A percentile compares a stretch with the other conserved stretches of the same genome.
These are phyloP conservation scores for Sebastes minor DNA, from an alignment of 2,797 vertebrate species.

Conservation along the genomic window DNA sequence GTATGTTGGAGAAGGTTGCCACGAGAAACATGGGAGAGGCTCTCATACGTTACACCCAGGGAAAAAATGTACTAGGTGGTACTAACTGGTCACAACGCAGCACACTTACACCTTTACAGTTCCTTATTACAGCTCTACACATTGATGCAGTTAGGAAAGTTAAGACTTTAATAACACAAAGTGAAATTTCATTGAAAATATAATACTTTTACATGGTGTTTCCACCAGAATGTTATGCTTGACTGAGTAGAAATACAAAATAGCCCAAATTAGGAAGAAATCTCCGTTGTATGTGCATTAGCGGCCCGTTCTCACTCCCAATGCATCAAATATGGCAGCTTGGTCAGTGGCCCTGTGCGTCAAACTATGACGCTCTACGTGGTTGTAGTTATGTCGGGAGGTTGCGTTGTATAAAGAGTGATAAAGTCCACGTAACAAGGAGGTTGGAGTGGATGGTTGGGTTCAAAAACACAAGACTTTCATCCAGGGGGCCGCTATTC, in stretches of 20 bases:
- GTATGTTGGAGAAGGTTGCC: not conserved
- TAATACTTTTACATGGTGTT: not conserved
- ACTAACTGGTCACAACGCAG: not conserved
- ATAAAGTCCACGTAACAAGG: no score
- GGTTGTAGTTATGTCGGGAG: no score
- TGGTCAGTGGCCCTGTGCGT: no score
- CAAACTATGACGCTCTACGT: no score
- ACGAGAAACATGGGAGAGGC: constrained; percentile 9
- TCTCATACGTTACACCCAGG: not conserved
- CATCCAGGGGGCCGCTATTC: no score
- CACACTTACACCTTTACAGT: not conserved
- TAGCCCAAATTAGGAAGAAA: not conserved
- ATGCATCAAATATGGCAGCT: no score
- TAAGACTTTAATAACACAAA: not conserved
- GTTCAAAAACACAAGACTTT: no score
- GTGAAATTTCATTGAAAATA: not conserved
- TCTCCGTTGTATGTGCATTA: not conserved
- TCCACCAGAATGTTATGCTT: not conserved
- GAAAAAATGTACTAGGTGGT: not conserved
- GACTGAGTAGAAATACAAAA: not conserved
- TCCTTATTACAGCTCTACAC: not conserved
- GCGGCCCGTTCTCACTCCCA: no score
- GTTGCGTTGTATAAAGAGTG: no score
- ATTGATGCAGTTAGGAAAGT: not conserved
- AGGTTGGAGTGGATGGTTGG: no score